Evolutionary conservation across 2,888 invertebrate genomes (phyloP).

Genomic region (Nasonia oneida): DNA sequence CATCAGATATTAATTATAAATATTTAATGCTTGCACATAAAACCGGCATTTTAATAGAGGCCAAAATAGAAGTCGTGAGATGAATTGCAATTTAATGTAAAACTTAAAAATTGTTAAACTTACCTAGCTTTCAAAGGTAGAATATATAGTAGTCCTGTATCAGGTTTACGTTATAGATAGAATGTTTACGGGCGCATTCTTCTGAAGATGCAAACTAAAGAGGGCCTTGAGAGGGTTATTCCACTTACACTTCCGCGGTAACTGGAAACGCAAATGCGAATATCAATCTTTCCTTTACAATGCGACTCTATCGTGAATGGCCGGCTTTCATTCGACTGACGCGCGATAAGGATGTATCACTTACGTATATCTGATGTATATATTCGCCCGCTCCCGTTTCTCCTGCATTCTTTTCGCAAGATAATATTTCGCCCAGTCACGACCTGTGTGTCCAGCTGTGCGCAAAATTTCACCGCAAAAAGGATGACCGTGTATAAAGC

Average conservation of each 20-base stretch:
- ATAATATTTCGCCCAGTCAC: conserved; percentile 53
- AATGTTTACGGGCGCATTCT: conserved; percentile 35
- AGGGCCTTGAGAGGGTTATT: conserved; percentile 39
- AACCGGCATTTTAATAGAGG: too few species aligned
- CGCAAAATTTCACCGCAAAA: conserved; percentile 48
- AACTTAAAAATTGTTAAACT: background rate
- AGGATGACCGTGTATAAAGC: background rate
- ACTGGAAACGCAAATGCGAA: conserved; percentile 44
- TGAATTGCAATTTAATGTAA: background rate
- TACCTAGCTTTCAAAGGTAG: too few species aligned
- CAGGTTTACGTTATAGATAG: background rate
- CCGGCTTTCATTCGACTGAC: conserved; percentile 45
- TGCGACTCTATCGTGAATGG: conserved; percentile 46
- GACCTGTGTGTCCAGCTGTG: conserved; percentile 36
- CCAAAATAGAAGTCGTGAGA: too few species aligned
- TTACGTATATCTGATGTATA: conserved; percentile 45
- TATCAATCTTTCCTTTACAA: conserved; percentile 42
- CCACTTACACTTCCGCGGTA: conserved; percentile 50
- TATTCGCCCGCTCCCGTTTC: conserved; percentile 50
- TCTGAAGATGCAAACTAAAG: conserved; percentile 22
- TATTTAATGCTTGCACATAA: too few species aligned
- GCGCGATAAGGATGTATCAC: conserved; percentile 52
- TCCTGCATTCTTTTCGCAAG: conserved; percentile 48
- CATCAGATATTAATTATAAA: too few species aligned
- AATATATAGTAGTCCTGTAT: background rate